phyloP scores from a whole-genome alignment of 2,797 vertebrate genomes.

The Sylvilagus floridanus region DNA sequence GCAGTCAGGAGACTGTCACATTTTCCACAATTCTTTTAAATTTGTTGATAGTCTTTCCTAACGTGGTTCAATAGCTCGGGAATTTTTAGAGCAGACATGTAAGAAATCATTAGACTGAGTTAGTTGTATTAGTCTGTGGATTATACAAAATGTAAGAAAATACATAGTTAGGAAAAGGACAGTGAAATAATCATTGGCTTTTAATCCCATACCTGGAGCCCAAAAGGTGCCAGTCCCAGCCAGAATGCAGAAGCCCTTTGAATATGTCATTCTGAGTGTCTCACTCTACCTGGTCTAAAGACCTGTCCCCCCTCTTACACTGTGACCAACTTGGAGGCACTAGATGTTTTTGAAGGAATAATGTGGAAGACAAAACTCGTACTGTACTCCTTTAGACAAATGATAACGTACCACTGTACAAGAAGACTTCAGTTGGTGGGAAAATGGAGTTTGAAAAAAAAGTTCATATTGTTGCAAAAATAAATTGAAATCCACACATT shows the following conservation, averaged over 20 bases:
- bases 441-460: no score
- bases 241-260: not conserved
- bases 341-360: constrained; percentile 35
- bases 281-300: not conserved
- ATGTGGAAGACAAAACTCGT: constrained; percentile 5
- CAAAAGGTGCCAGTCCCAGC: not conserved
- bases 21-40: constrained; percentile 46
- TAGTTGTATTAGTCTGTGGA: not conserved
- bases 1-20: not conserved
- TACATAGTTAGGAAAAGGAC: not conserved
- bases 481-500: no score
- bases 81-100: constrained; percentile 14
- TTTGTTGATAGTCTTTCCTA: constrained; percentile 29
- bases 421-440: not conserved
- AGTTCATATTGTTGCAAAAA: no score
- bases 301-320: not conserved
- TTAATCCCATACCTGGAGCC: not conserved
- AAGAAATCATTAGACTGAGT: constrained; percentile 33
- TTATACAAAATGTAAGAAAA: constrained; percentile 44
- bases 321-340: not conserved
- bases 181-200: not conserved
- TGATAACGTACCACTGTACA: not conserved
- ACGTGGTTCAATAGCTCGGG: not conserved
- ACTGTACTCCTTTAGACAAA: not conserved
- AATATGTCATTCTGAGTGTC: not conserved